Conservation (phyloP, 2,888 invertebrate species). For the Andrena praecox region DNA sequence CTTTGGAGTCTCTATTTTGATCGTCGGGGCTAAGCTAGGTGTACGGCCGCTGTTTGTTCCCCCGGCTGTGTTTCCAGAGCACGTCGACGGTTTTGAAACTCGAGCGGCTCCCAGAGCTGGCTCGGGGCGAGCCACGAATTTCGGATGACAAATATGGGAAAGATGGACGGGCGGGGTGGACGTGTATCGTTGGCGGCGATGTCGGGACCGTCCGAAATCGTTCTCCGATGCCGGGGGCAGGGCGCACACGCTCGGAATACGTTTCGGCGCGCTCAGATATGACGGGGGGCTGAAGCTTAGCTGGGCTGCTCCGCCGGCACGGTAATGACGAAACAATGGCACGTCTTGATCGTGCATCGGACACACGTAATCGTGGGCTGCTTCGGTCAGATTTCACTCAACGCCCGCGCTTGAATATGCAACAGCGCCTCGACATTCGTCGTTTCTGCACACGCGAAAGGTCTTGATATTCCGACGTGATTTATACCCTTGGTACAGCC, state of each 20-base stretch:
- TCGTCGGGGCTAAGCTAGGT: neutral
- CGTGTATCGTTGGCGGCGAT: neutral
- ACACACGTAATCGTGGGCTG: constrained; percentile 61
- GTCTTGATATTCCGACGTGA: constrained; percentile 46
- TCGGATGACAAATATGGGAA: constrained; percentile 38
- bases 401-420: constrained; percentile 59
- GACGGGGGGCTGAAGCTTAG: constrained; percentile 46
- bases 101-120: constrained; percentile 14
- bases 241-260: constrained; percentile 52
- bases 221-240: constrained; percentile 51
- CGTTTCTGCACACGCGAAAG: constrained; percentile 46
- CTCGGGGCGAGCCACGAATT: constrained; percentile 45
- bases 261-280: constrained; percentile 28
- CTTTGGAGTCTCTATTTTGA: constrained; percentile 20
- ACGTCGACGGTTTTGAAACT: constrained; percentile 30
- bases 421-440: constrained; percentile 39
- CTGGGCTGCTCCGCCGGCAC: constrained; percentile 45
- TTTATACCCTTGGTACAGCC: constrained; percentile 27
- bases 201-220: constrained; percentile 50
- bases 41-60: neutral
- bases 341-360: constrained; percentile 67
- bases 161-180: constrained; percentile 16
- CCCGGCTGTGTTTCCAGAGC: neutral
- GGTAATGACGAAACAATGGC: constrained; percentile 70
- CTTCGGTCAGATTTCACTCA: constrained; percentile 62